Percentiles rank a stretch among this genome's conserved stretches.
Conservation (phyloP, 2,888 invertebrate species). For the Caenorhabditis doughertyi region DNA sequence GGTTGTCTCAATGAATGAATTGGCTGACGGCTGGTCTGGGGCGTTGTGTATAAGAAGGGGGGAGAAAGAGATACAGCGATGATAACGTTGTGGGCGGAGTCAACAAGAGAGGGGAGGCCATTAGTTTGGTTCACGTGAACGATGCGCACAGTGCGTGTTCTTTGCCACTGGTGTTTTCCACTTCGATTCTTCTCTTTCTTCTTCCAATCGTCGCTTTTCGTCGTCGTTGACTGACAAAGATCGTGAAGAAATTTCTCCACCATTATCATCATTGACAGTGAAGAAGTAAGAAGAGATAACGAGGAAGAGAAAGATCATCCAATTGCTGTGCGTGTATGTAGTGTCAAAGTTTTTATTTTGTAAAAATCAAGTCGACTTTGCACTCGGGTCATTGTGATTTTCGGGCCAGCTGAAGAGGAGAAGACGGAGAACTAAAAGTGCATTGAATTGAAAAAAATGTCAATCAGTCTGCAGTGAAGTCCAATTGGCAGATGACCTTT, state of each 20-base stretch:
- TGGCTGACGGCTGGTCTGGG: conserved; percentile 42
- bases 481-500: conserved; percentile 3
- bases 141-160: conserved; percentile 32
- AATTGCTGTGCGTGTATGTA: background rate
- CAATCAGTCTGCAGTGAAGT: conserved; percentile 7
- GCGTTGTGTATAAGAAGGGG: conserved; percentile 36
- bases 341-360: conserved; percentile 28
- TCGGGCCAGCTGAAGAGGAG: background rate
- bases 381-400: conserved; percentile 32
- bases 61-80: conserved; percentile 27
- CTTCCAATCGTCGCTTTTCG: conserved; percentile 16
- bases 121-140: conserved; percentile 40
- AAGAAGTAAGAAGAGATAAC: conserved; percentile 24
- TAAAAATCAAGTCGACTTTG: conserved; percentile 39
- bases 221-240: conserved; percentile 39
- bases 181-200: background rate
- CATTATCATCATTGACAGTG: conserved; percentile 12
- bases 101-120: conserved; percentile 10
- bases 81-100: conserved; percentile 18
- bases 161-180: conserved; percentile 31
- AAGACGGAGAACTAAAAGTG: background rate
- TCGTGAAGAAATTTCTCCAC: conserved; percentile 25
- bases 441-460: background rate
- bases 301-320: conserved; percentile 29
- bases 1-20: conserved; percentile 16